Evolutionary conservation across 2,888 invertebrate species (phyloP), one percentile per base, ranked within the genome.

Genomic region (Sphaerophoria taeniata): DNA sequence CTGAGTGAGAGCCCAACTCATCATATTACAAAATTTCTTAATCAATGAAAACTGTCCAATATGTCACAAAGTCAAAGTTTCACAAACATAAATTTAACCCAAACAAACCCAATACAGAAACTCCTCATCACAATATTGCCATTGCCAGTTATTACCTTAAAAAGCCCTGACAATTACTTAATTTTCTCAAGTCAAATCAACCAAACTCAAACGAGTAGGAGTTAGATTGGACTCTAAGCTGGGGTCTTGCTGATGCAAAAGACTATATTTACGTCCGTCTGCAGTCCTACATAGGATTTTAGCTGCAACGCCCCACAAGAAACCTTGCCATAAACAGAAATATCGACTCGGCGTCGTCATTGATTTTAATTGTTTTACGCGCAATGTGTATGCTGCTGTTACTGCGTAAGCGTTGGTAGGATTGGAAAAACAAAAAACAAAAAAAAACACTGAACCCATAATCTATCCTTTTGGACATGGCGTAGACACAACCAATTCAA

Each of bases 81-180:
- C 74, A 45, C 43, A 58, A 36, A 80, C 11, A 60, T 24, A 24
- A 24, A 24, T 24, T 24, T 24, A 2, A 24, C 24, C 24, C 24
- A 24, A 24, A 55, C 31, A 65, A 36, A 58, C 24, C 45, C 56
- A 45, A 70, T 49, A 34, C 34, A 16, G 16, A 34, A 56, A 55
- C 14, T 31, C 70, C 56, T 51, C 56, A 53, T 69, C 43, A 39
- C 70, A 79, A 67, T 79, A 67, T 79, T 71, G 58, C 36, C 56
- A 70, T 61, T 71, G 58, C 47, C 63, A 70, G 79, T 74, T 83
- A 84, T 79, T 84, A 65, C 84, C 84, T 74, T 79, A 75, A 84
- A 84, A 79, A 67, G 74, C 74, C 56, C 74, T 83, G 78, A 70
- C 83, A 83, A 83, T 83, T 78, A 83, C 83, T 74, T 83, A 83